These are phyloP conservation scores for Mormyrops attenuatus DNA, from an alignment of 2,797 vertebrate species.

Conservation along the genomic window DNA sequence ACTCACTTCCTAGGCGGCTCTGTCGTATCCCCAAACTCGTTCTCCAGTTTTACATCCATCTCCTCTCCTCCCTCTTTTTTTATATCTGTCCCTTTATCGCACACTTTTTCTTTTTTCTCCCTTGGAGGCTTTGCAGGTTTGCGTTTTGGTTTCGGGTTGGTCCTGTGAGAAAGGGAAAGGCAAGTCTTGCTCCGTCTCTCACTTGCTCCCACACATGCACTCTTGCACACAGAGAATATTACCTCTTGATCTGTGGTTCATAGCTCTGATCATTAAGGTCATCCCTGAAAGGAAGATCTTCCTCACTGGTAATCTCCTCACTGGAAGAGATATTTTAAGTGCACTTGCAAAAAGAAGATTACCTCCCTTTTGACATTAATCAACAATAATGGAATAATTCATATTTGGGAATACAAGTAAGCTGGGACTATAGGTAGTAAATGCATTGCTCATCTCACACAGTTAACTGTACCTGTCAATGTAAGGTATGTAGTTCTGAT, in stretches of 20 bases:
- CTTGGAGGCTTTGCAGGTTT: conserved; percentile 69
- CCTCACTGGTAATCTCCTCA: conserved; percentile 83
- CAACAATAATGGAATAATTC: background rate
- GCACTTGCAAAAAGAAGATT: background rate
- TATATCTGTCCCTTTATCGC: conserved; percentile 75
- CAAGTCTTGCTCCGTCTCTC: background rate
- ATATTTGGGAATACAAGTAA: background rate
- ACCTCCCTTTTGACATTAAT: background rate
- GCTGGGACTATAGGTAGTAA: background rate
- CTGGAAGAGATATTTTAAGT: conserved; percentile 48
- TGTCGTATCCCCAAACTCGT: conserved; percentile 74
- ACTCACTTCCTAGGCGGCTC: conserved; percentile 91
- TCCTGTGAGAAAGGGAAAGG: conserved; percentile 55
- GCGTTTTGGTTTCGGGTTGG: conserved; percentile 76
- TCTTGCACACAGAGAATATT: background rate
- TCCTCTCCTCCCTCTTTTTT: conserved; percentile 74
- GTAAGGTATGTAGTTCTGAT: conserved; percentile 46
- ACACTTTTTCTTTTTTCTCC: conserved; percentile 76
- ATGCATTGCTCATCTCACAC: background rate
- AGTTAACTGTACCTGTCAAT: conserved; percentile 50
- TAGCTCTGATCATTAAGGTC: conserved; percentile 95
- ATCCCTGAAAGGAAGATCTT: conserved; percentile 89
- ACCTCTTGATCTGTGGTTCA: conserved; percentile 84
- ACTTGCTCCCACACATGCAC: background rate
- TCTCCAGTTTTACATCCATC: conserved; percentile 73